Evolutionary conservation across 2,113 vertebrate species (phyloP), one percentile per base, ranked within the genome.

Genomic region (Sylvicapra grimmia): DNA sequence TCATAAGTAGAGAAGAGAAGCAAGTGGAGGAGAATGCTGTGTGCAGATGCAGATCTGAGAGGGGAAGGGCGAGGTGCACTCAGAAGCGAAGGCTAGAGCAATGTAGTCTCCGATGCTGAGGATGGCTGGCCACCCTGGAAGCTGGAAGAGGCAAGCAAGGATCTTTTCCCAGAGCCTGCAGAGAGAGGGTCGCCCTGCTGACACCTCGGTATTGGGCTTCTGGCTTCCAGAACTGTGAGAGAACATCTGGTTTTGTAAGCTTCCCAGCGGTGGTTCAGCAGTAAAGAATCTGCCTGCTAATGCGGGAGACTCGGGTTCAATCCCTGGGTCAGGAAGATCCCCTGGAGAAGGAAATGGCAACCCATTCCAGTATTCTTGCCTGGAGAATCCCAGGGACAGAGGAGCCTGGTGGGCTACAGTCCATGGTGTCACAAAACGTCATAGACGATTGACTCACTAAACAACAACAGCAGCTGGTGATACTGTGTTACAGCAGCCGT

Each of bases 71-170:
- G 2, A 0, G 1, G 14, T 13, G 79, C 36, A 8, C 27, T 29
- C 5, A 1, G 59, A 29, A 77, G 36, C 27, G 0, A 10, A 49
- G 31, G 7, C 25, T 29, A 68, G 79, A 13, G 49, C 3, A 3
- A 15, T 0, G 15, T 5, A 19, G 16, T 0, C 8, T 15, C 79
- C 5, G 3, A 21, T 0, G 0, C 29, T 4, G 1, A 2, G 18
- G 16, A 25, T 2, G 0, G 27, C 36, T 2, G 4, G 80, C 61
- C 51, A 5, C 21, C 3, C 15, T 23, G 0, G 80, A 31, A 59
- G 84, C 49, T 7, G 51, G 36, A 29, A 23, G 63, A 9, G 12
- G 27, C 61, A 1, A 11, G 40, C 33, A 58, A 11, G 63, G 47
- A 2, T 2, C 6, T 40, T 44, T 29, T 23, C 61, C 75, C 10